Base-by-base conservation (phyloP, 2,888 invertebrate genomes). In the Hedya salicella region DNA sequence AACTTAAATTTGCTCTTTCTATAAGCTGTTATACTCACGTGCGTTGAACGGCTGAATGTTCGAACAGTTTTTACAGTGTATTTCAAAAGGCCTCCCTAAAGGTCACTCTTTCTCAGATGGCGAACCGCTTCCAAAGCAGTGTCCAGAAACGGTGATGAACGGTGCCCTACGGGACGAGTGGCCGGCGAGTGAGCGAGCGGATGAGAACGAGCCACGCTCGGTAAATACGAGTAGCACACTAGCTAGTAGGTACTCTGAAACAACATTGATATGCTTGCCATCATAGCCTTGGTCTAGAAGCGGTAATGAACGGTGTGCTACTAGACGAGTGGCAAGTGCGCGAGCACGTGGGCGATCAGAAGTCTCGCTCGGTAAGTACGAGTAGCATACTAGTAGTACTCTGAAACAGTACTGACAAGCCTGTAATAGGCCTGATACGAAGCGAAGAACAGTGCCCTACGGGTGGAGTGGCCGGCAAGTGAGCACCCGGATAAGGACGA, bases 371-470 rank as follows among this genome's bases (percentile, higher is more conserved):
- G 68, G 87, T n/a, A n/a, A n/a, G n/a, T n/a, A n/a, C n/a, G n/a
- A n/a, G n/a, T n/a, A n/a, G n/a, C n/a, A n/a, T n/a, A n/a, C n/a
- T n/a, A n/a, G n/a, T n/a, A n/a, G n/a, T n/a, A n/a, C n/a, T n/a
- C n/a, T n/a, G n/a, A n/a, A n/a, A n/a, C n/a, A n/a, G n/a, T n/a
- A n/a, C n/a, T n/a, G n/a, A n/a, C n/a, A n/a, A n/a, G n/a, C n/a
- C n/a, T n/a, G n/a, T n/a, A n/a, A n/a, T n/a, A n/a, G n/a, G n/a
- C n/a, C n/a, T n/a, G n/a, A n/a, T n/a, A n/a, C 25, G 25, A 70
- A 77, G 80, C 83, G 75, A 86, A 84, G 82, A 90, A 91, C 80
- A 89, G 87, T 63, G 70, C 82, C n/a, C 79, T 84, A 30, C 75
- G 71, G 61, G 86, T 83, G 54, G 89, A 89, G 80, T 89, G 89